phyloP scores from a whole-genome alignment of 1,140 invertebrate genomes.

The Drosophila parvula region DNA sequence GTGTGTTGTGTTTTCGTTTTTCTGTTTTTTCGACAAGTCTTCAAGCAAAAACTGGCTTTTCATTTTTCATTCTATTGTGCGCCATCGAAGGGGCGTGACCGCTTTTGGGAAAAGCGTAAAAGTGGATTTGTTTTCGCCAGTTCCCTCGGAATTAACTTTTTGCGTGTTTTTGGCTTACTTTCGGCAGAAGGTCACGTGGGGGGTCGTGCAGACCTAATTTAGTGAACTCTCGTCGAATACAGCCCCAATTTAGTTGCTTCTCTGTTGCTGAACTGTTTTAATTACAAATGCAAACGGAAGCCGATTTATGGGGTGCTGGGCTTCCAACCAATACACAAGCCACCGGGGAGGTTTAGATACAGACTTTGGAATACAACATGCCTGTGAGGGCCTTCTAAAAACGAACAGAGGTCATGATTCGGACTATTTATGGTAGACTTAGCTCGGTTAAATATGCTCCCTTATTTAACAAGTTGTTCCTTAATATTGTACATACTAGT shows the following conservation, averaged over 20 bases:
- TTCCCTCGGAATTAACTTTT: conserved; percentile 21
- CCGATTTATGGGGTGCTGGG: conserved; percentile 62
- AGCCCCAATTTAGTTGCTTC: conserved; percentile 28
- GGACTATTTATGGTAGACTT: conserved; percentile 1
- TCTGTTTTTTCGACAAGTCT: background rate
- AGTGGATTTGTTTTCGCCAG: conserved; percentile 16
- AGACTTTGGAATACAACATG: conserved; percentile 9
- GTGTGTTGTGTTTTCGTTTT: background rate
- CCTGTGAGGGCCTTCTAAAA: conserved; percentile 2
- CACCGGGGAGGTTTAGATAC: conserved; percentile 3
- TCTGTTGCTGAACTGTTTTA: conserved; percentile 46
- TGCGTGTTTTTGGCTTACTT: conserved; percentile 29
- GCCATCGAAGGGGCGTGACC: conserved; percentile 21
- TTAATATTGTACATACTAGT: no score
- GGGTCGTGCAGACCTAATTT: conserved; percentile 15
- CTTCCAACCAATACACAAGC: conserved; percentile 21
- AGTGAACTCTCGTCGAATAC: conserved; percentile 9
- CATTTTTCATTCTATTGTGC: conserved; percentile 10
- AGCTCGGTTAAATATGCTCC: no score
- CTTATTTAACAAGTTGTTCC: no score
- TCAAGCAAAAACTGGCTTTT: background rate
- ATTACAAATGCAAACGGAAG: conserved; percentile 71
- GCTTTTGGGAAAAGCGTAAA: conserved; percentile 9
- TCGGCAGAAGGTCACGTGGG: conserved; percentile 33
- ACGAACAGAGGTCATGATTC: conserved; percentile 9